Conservation (phyloP, 2,888 invertebrate species). For the Drosophila ustulata region DNA sequence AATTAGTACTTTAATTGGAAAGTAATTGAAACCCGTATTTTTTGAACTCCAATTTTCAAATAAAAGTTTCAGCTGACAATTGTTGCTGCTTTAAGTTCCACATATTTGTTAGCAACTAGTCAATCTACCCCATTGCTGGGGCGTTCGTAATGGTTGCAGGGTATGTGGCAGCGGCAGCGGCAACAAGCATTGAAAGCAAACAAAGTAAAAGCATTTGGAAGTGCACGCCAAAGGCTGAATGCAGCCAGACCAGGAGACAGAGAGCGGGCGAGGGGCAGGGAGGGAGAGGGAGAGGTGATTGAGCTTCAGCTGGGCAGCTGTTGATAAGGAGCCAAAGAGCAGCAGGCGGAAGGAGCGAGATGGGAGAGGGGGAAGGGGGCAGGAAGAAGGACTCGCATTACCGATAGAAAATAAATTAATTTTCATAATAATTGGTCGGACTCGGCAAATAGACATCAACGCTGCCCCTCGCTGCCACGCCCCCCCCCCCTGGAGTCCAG, state of each 20-base stretch:
- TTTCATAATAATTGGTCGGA: slow-evolving; percentile 71
- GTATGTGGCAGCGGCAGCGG: slow-evolving; percentile 13
- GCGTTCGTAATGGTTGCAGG: slow-evolving; percentile 1
- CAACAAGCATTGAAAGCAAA: slow-evolving; percentile 36
- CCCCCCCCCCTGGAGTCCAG: not conserved
- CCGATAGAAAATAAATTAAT: slow-evolving; percentile 76
- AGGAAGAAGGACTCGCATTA: slow-evolving; percentile 51
- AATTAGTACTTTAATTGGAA: too few relatives aligned
- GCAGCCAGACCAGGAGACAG: slow-evolving; percentile 28
- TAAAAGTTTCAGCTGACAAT: too few relatives aligned
- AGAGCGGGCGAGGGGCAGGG: not conserved
- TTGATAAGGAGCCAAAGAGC: slow-evolving; percentile 51
- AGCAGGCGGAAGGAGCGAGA: too few relatives aligned
- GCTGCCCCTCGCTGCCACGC: not conserved
- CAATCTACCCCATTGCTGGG: not conserved
- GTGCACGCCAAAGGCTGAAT: slow-evolving; percentile 54
- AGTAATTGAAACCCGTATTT: too few relatives aligned
- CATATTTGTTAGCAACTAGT: too few relatives aligned
- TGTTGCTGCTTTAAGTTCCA: too few relatives aligned
- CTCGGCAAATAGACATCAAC: slow-evolving; percentile 26
- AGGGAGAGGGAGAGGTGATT: not conserved
- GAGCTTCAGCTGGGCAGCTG: slow-evolving; percentile 50
- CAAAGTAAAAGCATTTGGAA: slow-evolving; percentile 65
- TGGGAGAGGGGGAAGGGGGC: not conserved
- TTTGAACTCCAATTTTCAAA: too few relatives aligned